Evolutionary conservation across 2,888 invertebrate species (phyloP), one percentile per base, ranked within the genome.

Genomic region (Odiellus spinosus): DNA sequence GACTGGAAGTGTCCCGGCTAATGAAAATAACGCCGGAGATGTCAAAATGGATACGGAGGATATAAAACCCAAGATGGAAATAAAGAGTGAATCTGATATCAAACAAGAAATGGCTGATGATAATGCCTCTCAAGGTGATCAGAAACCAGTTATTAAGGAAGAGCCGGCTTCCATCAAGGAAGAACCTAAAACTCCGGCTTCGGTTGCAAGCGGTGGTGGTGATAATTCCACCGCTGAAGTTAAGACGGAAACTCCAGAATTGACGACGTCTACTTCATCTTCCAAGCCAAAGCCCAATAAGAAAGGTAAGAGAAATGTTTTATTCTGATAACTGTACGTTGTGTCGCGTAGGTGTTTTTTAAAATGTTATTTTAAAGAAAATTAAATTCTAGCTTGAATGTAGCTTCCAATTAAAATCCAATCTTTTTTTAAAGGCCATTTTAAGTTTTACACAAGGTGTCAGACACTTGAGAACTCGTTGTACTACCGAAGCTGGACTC

Each of bases 251-350:
- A 15, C 38, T 11, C 18, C 38, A 11, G 38, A 38, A 38, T 26
- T 26, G 26, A 26, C 26, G 5, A 38, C 38, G 10, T 15, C 38
- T n/a, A 15, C 15, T 15, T 18, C 38, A 4, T 18, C 38, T 38
- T 18, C 38, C 3, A 38, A 38, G 18, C 38, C 38, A 38, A 38
- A 38, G 2, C 38, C 38, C 38, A 38, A 38, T 38, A 38, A 38
- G 18, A 38, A 38, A 38, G 38, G 38, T 48, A 48, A 14, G 86
- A n/a, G n/a, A n/a, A n/a, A n/a, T n/a, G n/a, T n/a, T n/a, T n/a
- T n/a, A n/a, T n/a, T n/a, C n/a, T n/a, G n/a, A n/a, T n/a, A n/a
- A n/a, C n/a, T n/a, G n/a, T n/a, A n/a, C n/a, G n/a, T n/a, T n/a
- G n/a, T n/a, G n/a, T n/a, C n/a, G n/a, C n/a, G n/a, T n/a, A n/a